Evolutionary conservation across 2,113 vertebrate genomes (phyloP).

Genomic region (Solenodon paradoxus): DNA sequence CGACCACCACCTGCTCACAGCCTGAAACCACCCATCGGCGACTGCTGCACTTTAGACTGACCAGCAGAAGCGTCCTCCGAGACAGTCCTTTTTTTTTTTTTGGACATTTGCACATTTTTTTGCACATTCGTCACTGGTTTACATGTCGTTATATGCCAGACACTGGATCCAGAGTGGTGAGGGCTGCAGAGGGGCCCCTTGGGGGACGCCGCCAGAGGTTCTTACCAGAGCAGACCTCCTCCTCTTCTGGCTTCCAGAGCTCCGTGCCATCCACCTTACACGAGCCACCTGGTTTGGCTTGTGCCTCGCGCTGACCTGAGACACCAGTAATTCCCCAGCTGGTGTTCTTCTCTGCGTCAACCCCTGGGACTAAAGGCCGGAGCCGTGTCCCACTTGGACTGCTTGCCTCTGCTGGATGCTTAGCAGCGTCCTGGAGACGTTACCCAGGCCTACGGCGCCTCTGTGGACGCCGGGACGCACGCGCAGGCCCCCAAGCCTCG

Average conservation of each 20-base stretch:
- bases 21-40: background rate
- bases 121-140: no score
- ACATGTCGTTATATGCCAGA: background rate
- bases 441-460: no score
- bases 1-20: no score
- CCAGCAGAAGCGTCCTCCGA: background rate
- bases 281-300: background rate
- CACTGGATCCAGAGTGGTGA: background rate
- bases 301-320: background rate
- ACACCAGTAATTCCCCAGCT: background rate
- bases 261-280: background rate
- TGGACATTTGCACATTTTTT: no score
- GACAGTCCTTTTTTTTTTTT: background rate
- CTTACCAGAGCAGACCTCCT: background rate
- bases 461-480: no score
- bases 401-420: background rate
- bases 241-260: background rate
- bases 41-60: no score
- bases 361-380: background rate
- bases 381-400: accelerated
- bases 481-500: background rate
- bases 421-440: background rate
- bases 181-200: background rate
- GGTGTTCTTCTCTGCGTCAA: background rate
- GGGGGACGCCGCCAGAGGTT: background rate